These are phyloP conservation scores for Grus americana DNA, from an alignment of 2,113 vertebrate genomes.

Conservation along the genomic window DNA sequence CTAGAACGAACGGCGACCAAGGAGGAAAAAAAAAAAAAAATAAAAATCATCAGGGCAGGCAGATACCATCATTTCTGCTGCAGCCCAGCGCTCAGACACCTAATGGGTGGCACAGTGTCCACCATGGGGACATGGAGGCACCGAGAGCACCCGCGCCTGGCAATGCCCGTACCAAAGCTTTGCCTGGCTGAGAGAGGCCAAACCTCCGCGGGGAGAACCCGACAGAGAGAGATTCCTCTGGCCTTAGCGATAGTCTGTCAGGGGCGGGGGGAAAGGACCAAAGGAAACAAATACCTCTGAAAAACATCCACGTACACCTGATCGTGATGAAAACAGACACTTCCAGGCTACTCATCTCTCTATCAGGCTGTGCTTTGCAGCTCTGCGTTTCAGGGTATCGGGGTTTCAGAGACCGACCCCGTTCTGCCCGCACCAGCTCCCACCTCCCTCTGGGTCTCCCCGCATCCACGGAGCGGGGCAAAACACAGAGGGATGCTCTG, in stretches of 20 bases:
- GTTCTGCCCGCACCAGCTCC: neutral
- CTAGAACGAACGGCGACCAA: constrained; percentile 25
- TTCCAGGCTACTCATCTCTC: neutral
- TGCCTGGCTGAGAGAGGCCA: neutral
- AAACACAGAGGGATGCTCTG: neutral
- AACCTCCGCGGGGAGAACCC: neutral
- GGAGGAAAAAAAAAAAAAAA: neutral
- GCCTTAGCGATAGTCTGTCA: neutral
- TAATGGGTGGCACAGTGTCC: neutral
- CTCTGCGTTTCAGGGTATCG: neutral
- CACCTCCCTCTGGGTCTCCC: fast-evolving
- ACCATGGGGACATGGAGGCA: neutral
- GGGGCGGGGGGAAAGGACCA: neutral
- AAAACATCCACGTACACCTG: neutral
- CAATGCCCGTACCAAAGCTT: neutral
- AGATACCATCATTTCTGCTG: neutral
- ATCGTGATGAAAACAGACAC: no score
- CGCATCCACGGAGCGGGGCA: fast-evolving
- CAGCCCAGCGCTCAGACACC: neutral
- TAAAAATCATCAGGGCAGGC: neutral
- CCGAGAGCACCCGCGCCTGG: neutral
- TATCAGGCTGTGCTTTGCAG: neutral
- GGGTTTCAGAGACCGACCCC: neutral
- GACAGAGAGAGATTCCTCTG: neutral
- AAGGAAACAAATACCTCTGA: neutral